Conservation (phyloP, 1,140 invertebrate genomes). For the Drosophila kepulauana region DNA sequence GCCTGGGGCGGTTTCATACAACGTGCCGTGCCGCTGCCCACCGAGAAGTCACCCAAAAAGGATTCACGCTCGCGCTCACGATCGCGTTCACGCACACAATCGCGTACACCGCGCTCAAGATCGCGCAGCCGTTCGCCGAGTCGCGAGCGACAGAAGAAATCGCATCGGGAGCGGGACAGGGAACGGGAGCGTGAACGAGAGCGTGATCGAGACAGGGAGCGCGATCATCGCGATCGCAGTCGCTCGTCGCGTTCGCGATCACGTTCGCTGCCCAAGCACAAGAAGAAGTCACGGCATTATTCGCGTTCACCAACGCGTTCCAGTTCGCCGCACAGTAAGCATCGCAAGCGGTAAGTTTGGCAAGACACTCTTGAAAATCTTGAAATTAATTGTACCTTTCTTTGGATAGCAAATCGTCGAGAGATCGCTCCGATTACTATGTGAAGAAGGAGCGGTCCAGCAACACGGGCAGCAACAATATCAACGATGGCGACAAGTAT, state of each 20-base stretch:
- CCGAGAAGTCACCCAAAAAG: constrained; percentile 75
- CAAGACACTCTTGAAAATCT: no score
- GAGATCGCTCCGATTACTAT: constrained; percentile 79
- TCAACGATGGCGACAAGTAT: constrained; percentile 67
- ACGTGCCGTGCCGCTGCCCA: constrained; percentile 71
- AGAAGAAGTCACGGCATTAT: constrained; percentile 82
- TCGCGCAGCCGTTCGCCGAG: constrained; percentile 72
- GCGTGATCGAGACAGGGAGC: constrained; percentile 28
- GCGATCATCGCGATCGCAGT: constrained; percentile 45
- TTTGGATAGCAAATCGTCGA: constrained; percentile 58
- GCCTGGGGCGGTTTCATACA: constrained; percentile 89
- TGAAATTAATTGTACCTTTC: not conserved
- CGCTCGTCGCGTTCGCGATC: constrained; percentile 85
- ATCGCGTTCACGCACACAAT: constrained; percentile 85
- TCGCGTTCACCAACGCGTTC: constrained; percentile 79
- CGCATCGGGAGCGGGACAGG: constrained; percentile 50
- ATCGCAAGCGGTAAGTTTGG: constrained; percentile 72
- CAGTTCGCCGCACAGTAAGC: constrained; percentile 80
- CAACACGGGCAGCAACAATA: constrained; percentile 59
- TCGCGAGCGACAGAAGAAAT: constrained; percentile 85
- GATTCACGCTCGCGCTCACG: constrained; percentile 74
- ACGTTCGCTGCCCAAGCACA: constrained; percentile 70
- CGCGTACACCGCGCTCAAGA: constrained; percentile 73
- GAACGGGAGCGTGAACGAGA: constrained; percentile 43
- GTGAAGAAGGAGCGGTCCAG: constrained; percentile 70